A percentile compares a stretch with the other conserved stretches of the same genome.
phyloP scores from a whole-genome alignment of 2,113 vertebrate species.

The rat (Rattus norvegicus) region DNA sequence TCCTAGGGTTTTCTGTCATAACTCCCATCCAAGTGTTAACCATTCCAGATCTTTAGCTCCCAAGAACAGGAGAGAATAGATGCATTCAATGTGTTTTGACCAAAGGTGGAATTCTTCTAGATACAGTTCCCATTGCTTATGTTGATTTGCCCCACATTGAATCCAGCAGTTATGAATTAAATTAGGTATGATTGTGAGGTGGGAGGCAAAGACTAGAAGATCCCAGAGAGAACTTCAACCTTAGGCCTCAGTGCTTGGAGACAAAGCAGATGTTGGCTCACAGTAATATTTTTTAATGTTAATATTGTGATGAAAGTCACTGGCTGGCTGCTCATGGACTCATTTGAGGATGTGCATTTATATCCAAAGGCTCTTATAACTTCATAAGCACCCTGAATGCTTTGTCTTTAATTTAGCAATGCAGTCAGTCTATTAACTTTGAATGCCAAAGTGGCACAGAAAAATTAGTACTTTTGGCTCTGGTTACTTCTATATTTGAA shows the following conservation, averaged over 20 bases:
- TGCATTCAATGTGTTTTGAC: neutral
- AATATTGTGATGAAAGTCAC: neutral
- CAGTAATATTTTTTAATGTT: neutral
- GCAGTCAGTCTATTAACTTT: constrained; percentile 21
- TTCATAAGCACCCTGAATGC: neutral
- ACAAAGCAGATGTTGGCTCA: neutral
- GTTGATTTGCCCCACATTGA: neutral
- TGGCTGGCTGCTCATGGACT: neutral
- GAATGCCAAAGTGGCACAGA: constrained; percentile 39
- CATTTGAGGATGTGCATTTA: neutral
- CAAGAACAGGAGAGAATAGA: neutral
- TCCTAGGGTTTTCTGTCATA: neutral
- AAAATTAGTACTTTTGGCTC: constrained; percentile 22
- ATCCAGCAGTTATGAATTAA: neutral
- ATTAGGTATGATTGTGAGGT: neutral
- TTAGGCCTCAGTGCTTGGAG: neutral
- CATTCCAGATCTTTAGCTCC: neutral
- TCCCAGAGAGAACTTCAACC: neutral
- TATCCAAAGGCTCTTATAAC: neutral
- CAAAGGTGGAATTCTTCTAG: neutral
- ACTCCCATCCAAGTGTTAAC: neutral
- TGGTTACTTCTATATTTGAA: constrained; percentile 61
- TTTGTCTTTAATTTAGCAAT: constrained; percentile 44
- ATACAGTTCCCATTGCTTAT: neutral
- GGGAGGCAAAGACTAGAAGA: neutral